A percentile compares a stretch with the other conserved stretches of the same genome.
Evolutionary conservation across 2,113 vertebrate species (phyloP).

Genomic region (Eulemur macaco): DNA sequence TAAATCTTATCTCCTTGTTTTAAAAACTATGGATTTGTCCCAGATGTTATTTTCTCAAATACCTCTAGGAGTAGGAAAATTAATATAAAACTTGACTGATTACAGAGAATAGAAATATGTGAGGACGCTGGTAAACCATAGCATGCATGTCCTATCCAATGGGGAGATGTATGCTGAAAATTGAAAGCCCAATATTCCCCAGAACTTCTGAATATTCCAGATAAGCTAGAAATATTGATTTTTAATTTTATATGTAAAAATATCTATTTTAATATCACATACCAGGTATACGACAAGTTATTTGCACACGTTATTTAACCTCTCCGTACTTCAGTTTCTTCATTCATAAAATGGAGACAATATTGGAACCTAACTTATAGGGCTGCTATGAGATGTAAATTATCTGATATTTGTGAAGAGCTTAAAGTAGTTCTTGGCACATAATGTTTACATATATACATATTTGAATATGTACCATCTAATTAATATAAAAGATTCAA

Average conservation of each 20-base stretch:
- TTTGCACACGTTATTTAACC: not conserved
- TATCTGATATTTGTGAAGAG: not conserved
- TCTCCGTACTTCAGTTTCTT: not conserved
- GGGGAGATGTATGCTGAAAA: not conserved
- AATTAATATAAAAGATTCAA: slow-evolving; percentile 12
- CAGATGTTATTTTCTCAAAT: not conserved
- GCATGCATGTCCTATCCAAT: not conserved
- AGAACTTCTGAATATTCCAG: not conserved
- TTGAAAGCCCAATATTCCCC: not conserved
- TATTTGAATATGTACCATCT: not conserved
- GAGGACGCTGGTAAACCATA: not conserved
- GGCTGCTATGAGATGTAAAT: not conserved
- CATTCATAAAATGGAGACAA: not conserved
- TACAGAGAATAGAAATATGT: not conserved
- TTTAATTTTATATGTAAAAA: not conserved
- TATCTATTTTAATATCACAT: not conserved
- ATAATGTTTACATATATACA: not conserved
- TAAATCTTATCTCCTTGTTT: not conserved
- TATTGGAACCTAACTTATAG: not conserved
- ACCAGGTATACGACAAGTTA: not conserved
- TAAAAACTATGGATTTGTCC: not conserved
- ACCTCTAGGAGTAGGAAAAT: not conserved
- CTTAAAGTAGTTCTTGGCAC: slow-evolving; percentile 6
- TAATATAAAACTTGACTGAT: not conserved
- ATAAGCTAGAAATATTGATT: not conserved